phyloP scores from a whole-genome alignment of 2,888 invertebrate species.

The Anaspis maculata region DNA sequence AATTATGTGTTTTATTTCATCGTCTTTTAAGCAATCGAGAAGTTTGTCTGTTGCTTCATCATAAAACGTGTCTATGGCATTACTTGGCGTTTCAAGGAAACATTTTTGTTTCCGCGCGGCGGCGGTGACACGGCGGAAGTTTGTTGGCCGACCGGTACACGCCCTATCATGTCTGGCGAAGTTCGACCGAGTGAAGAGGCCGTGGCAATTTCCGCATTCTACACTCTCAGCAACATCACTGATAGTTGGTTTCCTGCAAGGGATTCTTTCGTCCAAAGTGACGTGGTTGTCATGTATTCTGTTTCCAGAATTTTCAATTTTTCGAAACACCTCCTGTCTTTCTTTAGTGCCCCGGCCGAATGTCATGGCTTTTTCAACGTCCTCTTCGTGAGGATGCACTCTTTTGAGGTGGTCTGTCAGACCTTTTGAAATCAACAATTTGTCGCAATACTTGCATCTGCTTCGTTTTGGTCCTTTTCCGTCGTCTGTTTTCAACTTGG shows the following conservation, averaged over 20 bases:
- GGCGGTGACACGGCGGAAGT: neutral
- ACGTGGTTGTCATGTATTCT: neutral
- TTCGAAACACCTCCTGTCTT: neutral
- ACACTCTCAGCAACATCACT: neutral
- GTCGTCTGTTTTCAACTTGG: neutral
- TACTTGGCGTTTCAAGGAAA: neutral
- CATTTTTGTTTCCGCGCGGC: neutral
- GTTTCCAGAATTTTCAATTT: neutral
- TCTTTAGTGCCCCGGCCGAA: neutral
- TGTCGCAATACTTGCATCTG: neutral
- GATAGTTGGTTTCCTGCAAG: neutral
- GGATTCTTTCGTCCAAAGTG: neutral
- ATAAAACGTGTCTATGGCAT: neutral
- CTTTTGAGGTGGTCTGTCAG: neutral
- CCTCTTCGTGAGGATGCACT: neutral
- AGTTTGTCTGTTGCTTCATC: neutral
- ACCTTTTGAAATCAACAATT: neutral
- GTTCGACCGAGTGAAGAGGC: neutral
- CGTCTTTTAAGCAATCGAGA: neutral
- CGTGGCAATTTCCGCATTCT: neutral
- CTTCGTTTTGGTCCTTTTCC: neutral
- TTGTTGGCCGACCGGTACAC: neutral
- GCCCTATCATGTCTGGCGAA: neutral
- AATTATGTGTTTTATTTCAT: neutral
- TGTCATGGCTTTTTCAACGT: neutral